Base-by-base conservation (phyloP, 2,797 vertebrate species). In the Rhinoraja longicauda region DNA sequence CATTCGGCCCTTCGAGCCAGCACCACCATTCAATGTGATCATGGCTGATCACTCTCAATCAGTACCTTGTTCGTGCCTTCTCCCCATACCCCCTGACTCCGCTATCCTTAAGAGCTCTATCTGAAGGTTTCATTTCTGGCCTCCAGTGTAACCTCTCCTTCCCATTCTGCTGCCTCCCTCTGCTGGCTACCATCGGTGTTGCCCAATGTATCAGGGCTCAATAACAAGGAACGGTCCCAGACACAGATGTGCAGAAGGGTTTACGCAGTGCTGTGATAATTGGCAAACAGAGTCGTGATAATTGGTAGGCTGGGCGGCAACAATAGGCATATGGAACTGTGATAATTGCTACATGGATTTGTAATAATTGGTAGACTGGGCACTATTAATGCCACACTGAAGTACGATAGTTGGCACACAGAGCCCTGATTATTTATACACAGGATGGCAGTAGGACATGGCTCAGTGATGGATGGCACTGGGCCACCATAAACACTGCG, bases 261-360 rank as follows among this genome's bases (percentile, higher is more conserved):
- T 64, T 84, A 88, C 21, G 32, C 59, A 88, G 5, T 88, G n/a
- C 62, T 88, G 81, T 84, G 59, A 88, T 88, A 67, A 64, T 86
- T 32, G 26, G 82, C 82, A 62, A 59, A 86, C 59, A n/a, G 73
- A 9, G 29, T 73, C 10, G 73, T n/a, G 73, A 75, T 75, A 75
- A 77, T 77, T 77, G 75, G 75, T 77, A 32, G 29, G n/a, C 29
- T 32, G 75, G 29, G 29, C n/a, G 77, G 29, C 29, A 77, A 32
- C n/a, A 32, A 77, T 77, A 32, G 76, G 76, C 76, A 77, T 17
- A 77, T 77, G 76, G 32, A 77, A 77, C 76, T 15, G 76, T 36
- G 76, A 77, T 77, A 77, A 77, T 77, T 77, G 76, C 76, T 77
- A 32, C n/a, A 32, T 77, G n/a, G 59, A 88, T 36, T 62, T 88